Base-by-base conservation (phyloP, 2,797 vertebrate genomes). In the Chaenodraco wilsoni region DNA sequence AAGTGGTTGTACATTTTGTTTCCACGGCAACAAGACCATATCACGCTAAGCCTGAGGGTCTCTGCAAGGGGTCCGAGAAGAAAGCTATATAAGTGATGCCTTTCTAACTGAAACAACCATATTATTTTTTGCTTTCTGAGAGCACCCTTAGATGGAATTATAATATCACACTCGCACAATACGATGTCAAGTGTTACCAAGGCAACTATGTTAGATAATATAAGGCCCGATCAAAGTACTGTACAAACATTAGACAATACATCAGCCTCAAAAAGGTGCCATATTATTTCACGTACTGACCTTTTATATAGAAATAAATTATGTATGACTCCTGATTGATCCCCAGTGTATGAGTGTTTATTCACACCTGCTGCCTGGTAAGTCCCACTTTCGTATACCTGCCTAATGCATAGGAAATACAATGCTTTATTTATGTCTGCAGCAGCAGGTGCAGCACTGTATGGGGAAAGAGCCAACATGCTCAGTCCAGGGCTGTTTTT, bases 1-100 rank as follows among this genome's bases (percentile, higher is more conserved):
- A 60, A 66, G 50, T 41, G 15, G 49, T 37, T 75, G 55, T 72
- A 46, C 63, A 64, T 78, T 27, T 65, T 70, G 85, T 91, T 81
- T 70, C 90, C 85, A 74, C 3, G 72, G 83, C 76, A 81, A 89
- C 82, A 19, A 69, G 70, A 44, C 69, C 58, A 37, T 46, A 79
- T 79, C 62, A 52, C 67, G 66, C 43, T 40, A 56, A 69, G 76
- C 82, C 74, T 2, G 23, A 57, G 82, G 83, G 82, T 67, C 70
- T 76, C 79, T 56, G 50, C 50, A 19, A 27, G 64, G 78, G 56
- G 58, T 23, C 79, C 59, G 60, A 68, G 58, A 46, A 65, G 66
- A 37, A 59, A 33, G 64, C 50, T 17, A 59, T 56, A 45, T 69
- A 48, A 75, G 45, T 55, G 73, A 78, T 48, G 68, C 68, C 72